A percentile compares a stretch with the other conserved stretches of the same genome.
These are phyloP conservation scores for Rhinella marina DNA, from an alignment of 2,797 vertebrate genomes.

Conservation along the genomic window DNA sequence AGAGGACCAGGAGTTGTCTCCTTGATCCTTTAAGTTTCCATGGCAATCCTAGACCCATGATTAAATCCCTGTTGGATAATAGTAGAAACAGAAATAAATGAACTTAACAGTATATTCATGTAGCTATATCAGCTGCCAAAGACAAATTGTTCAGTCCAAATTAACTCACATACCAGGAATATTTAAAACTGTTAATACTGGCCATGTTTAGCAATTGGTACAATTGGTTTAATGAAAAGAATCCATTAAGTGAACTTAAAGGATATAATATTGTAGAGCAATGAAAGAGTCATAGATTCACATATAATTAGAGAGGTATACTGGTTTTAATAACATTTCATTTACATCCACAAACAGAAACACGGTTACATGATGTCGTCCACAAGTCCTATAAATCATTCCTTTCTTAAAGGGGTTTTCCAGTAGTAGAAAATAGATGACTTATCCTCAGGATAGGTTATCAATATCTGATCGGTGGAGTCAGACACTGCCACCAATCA, in stretches of 20 bases:
- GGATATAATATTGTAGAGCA: background rate
- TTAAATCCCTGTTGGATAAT: slow-evolving; percentile 52
- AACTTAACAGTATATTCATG: slow-evolving; percentile 29
- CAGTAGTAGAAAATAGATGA: too few species aligned
- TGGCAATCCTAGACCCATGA: slow-evolving; percentile 50
- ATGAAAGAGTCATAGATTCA: background rate
- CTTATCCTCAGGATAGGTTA: too few species aligned
- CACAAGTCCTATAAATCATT: background rate
- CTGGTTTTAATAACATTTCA: background rate
- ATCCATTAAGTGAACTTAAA: background rate
- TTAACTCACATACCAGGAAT: background rate
- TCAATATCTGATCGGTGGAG: too few species aligned
- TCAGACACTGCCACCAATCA: too few species aligned
- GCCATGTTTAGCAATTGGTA: background rate
- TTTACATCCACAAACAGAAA: background rate
- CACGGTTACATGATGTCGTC: background rate
- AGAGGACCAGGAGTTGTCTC: slow-evolving; percentile 44
- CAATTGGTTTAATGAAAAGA: background rate
- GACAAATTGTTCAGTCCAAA: background rate
- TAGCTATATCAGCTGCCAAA: slow-evolving; percentile 29
- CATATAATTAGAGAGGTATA: background rate
- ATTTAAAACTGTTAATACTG: slow-evolving; percentile 25
- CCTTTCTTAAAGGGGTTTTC: too few species aligned
- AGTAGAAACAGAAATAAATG: slow-evolving; percentile 48
- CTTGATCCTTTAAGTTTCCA: slow-evolving; percentile 59